Evolutionary conservation across 2,888 invertebrate genomes (phyloP).

Genomic region (Metalampra italica): DNA sequence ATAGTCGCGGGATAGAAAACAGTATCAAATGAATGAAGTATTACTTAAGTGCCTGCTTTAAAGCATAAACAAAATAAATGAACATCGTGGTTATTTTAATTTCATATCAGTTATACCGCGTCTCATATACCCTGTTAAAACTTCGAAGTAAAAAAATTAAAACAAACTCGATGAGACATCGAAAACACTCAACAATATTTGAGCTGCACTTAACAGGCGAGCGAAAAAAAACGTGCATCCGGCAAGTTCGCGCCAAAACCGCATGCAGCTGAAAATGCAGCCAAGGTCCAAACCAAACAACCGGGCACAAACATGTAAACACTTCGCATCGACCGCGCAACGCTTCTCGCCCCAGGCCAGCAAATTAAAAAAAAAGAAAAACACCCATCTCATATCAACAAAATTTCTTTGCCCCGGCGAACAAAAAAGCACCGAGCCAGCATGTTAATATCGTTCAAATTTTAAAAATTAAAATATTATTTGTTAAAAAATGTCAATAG

Average conservation of each 20-base stretch:
- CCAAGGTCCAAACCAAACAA: slow-evolving; percentile 56
- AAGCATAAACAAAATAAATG: too few relatives aligned
- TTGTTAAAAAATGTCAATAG: slow-evolving; percentile 23
- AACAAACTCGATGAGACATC: slow-evolving; percentile 16
- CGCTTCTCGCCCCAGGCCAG: slow-evolving; percentile 35
- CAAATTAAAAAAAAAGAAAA: slow-evolving; percentile 22
- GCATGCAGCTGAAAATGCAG: slow-evolving; percentile 54
- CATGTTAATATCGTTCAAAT: slow-evolving; percentile 22
- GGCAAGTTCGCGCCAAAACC: slow-evolving; percentile 54
- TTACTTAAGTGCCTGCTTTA: too few relatives aligned
- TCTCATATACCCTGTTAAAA: too few relatives aligned
- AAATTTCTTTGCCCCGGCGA: slow-evolving; percentile 3
- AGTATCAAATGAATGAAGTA: too few relatives aligned
- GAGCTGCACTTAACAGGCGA: slow-evolving; percentile 48
- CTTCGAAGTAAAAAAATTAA: too few relatives aligned
- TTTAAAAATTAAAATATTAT: slow-evolving; percentile 7
- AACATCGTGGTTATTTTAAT: too few relatives aligned
- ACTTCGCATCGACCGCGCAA: slow-evolving; percentile 38
- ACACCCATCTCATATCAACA: slow-evolving; percentile 12
- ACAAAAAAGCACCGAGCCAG: slow-evolving; percentile 26
- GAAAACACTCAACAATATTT: slow-evolving; percentile 48
- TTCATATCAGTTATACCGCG: too few relatives aligned
- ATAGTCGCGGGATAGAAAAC: too few relatives aligned
- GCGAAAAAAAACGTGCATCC: slow-evolving; percentile 54
- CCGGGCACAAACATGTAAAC: slow-evolving; percentile 54